phyloP scores from a whole-genome alignment of 2,888 invertebrate species.

The Brachypterus glaber region DNA sequence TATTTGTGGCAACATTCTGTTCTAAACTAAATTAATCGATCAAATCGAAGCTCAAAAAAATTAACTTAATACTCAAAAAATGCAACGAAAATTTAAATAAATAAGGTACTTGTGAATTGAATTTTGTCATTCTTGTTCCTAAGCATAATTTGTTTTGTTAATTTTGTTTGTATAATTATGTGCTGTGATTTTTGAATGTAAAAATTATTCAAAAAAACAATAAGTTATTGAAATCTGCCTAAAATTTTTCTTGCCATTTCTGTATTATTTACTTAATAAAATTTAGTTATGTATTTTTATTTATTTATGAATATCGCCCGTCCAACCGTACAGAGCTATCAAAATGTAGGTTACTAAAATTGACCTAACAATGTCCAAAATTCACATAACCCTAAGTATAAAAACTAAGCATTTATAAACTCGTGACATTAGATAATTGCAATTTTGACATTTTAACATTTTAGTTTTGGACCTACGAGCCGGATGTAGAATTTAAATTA shows the following conservation, averaged over 20 bases:
- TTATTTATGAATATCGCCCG: slow-evolving; percentile 27
- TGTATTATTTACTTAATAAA: slow-evolving; percentile 36
- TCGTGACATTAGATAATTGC: no score
- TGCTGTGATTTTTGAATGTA: slow-evolving; percentile 41
- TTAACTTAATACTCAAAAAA: no score
- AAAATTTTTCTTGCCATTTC: slow-evolving; percentile 43
- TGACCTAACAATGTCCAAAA: no score
- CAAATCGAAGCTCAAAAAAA: slow-evolving; percentile 3
- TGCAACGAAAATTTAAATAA: slow-evolving; percentile 13
- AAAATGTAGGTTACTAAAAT: no score
- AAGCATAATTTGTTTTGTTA: slow-evolving; percentile 33
- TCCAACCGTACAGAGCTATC: no score
- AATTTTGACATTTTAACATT: no score
- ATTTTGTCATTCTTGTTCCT: slow-evolving; percentile 32
- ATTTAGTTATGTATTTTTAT: slow-evolving; percentile 30
- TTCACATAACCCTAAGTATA: no score
- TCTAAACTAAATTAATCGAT: no score
- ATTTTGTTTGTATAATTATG: slow-evolving; percentile 33
- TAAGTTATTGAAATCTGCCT: slow-evolving; percentile 32
- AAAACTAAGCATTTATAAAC: no score
- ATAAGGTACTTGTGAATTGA: slow-evolving; percentile 11
- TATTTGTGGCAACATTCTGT: no score
- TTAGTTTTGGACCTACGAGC: no score
- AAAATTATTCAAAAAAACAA: slow-evolving; percentile 30
- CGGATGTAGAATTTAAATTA: no score